A percentile compares a stretch with the other conserved stretches of the same genome.
Evolutionary conservation across 2,113 vertebrate species (phyloP).

Genomic region (Ictidomys tridecemlineatus): DNA sequence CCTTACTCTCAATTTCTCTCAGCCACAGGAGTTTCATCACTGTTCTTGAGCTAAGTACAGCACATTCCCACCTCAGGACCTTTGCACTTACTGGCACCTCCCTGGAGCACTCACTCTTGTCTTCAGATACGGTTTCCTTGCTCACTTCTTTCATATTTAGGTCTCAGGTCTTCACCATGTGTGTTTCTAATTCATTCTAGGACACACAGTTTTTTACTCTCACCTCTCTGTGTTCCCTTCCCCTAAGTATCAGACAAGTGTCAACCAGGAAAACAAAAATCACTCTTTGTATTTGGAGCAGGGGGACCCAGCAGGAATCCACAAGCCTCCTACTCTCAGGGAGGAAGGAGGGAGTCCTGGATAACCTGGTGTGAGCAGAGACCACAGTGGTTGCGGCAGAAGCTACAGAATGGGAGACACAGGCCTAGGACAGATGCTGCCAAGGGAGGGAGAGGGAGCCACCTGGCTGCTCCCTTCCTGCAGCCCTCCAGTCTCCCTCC

Average conservation of each 20-base stretch:
- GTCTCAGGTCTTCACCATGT: background rate
- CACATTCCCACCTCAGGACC: background rate
- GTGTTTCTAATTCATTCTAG: background rate
- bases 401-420: background rate
- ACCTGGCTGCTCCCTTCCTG: background rate
- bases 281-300: background rate
- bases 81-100: background rate
- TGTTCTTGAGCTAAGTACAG: background rate
- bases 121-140: background rate
- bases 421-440: background rate
- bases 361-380: background rate
- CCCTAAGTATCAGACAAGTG: background rate
- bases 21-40: background rate
- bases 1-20: background rate
- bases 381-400: background rate
- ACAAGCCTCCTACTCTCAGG: too few species aligned
- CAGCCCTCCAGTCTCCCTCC: too few species aligned
- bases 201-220: background rate
- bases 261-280: background rate
- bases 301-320: background rate
- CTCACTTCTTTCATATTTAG: background rate
- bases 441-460: too few species aligned
- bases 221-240: background rate
- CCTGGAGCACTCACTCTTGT: rapidly evolving
- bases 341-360: background rate